Percentiles rank a stretch among this genome's conserved stretches.
These are phyloP conservation scores for Centropyge bicolor DNA, from an alignment of 2,797 vertebrate species.

Conservation along the genomic window DNA sequence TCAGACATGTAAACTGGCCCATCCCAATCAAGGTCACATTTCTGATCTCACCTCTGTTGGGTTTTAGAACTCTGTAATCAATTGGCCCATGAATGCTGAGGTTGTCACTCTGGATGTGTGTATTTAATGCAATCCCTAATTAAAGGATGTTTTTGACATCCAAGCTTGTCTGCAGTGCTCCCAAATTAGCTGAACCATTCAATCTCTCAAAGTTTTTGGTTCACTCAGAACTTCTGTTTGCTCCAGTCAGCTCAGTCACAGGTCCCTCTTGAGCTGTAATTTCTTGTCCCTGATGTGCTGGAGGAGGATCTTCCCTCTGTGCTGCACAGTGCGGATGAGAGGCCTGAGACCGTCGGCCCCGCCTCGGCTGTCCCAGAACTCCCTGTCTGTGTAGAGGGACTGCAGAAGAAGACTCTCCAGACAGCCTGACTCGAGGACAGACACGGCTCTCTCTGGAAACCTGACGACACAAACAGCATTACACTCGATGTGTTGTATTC, in stretches of 20 bases:
- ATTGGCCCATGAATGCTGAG: not conserved
- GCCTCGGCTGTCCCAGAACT: constrained; percentile 91
- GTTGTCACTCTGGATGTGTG: not conserved
- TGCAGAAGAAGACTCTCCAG: constrained; percentile 87
- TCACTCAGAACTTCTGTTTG: not conserved
- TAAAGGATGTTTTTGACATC: not conserved
- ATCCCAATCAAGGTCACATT: not conserved
- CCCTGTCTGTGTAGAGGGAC: constrained; percentile 87
- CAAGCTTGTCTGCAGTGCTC: not conserved
- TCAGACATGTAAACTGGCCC: not conserved
- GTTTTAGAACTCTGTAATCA: not conserved
- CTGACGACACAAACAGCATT: constrained; percentile 72
- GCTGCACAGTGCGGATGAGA: constrained; percentile 83
- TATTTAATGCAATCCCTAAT: not conserved
- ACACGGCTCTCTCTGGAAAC: constrained; percentile 87
- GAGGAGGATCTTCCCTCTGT: constrained; percentile 86
- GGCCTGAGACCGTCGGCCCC: constrained; percentile 81
- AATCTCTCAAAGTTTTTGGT: not conserved
- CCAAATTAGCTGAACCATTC: not conserved
- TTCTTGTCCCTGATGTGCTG: constrained; percentile 84
- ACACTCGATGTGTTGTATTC: not conserved
- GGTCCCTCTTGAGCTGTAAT: constrained; percentile 79
- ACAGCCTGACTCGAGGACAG: constrained; percentile 87
- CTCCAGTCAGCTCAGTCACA: constrained; percentile 56
- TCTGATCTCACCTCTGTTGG: not conserved